A percentile compares a stretch with the other conserved stretches of the same genome.
Conservation (phyloP, 2,113 vertebrate genomes). For the Atherinomorus stipes region DNA sequence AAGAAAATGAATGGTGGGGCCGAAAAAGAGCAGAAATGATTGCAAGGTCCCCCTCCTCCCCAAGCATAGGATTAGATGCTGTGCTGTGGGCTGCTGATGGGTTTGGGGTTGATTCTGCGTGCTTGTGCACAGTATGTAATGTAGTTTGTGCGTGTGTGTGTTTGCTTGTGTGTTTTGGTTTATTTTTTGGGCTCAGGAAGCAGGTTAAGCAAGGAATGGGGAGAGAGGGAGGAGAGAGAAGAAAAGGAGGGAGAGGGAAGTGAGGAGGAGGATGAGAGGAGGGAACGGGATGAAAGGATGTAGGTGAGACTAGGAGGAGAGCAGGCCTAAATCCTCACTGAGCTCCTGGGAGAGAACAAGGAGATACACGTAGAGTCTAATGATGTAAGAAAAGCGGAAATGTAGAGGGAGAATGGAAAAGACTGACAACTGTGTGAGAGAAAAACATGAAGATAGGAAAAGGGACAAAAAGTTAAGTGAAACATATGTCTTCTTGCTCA, state of each 20-base stretch:
- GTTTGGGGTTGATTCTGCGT: conserved; percentile 64
- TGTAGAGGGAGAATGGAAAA: conserved; percentile 29
- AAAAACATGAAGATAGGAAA: conserved; percentile 20
- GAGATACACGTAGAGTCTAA: conserved; percentile 54
- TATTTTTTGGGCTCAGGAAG: conserved; percentile 59
- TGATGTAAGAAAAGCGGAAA: conserved; percentile 63
- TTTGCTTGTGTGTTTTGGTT: conserved; percentile 37
- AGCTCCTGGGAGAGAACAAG: conserved; percentile 57
- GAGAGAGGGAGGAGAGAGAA: conserved; percentile 1
- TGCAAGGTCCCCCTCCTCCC: conserved; percentile 45
- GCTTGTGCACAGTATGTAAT: conserved; percentile 48
- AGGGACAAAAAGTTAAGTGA: conserved; percentile 41
- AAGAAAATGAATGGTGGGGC: conserved; percentile 48
- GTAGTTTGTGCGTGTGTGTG: conserved; percentile 29
- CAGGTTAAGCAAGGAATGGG: conserved; percentile 52
- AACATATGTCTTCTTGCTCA: conserved; percentile 40
- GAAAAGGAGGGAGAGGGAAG: conserved; percentile 13
- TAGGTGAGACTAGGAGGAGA: conserved; percentile 70
- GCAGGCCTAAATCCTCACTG: conserved; percentile 68
- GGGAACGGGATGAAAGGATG: conserved; percentile 69
- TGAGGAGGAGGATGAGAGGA: conserved; percentile 27
- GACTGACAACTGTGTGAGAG: conserved; percentile 9
- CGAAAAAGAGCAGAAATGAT: conserved; percentile 50
- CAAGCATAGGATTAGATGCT: conserved; percentile 72
- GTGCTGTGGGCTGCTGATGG: conserved; percentile 69